These are phyloP conservation scores for Microctonus brassicae DNA, from an alignment of 2,888 invertebrate species.

Conservation along the genomic window DNA sequence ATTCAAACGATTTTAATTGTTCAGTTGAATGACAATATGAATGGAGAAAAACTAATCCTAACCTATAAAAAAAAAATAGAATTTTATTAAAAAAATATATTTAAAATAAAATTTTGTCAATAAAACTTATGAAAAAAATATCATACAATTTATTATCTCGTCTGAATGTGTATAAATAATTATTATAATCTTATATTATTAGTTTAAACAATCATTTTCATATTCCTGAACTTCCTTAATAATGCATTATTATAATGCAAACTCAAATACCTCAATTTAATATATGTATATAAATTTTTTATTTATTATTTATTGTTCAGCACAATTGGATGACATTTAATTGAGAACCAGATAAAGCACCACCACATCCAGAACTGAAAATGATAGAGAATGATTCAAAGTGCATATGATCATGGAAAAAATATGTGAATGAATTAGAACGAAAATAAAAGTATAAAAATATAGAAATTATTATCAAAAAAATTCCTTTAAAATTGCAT, in stretches of 20 bases:
- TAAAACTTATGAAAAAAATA: too few species aligned
- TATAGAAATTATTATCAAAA: background rate
- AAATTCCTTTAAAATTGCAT: too few species aligned
- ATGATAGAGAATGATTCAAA: constrained; percentile 44
- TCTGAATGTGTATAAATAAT: too few species aligned
- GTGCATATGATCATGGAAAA: background rate
- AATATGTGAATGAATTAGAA: background rate
- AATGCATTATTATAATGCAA: too few species aligned
- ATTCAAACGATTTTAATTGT: too few species aligned
- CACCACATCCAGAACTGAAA: constrained; percentile 65
- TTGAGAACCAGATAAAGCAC: constrained; percentile 66
- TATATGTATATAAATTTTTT: constrained; percentile 26
- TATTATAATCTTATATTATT: too few species aligned
- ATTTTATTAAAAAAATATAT: too few species aligned
- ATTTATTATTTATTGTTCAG: constrained; percentile 35
- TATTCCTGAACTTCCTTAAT: too few species aligned
- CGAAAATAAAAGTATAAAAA: background rate
- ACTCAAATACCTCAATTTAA: constrained; percentile 51
- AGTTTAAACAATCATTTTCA: constrained; percentile 15
- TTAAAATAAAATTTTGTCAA: too few species aligned
- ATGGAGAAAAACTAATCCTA: background rate
- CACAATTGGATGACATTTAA: constrained; percentile 52
- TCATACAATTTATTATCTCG: too few species aligned
- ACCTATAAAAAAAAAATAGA: background rate
- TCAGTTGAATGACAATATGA: too few species aligned